Evolutionary conservation across 1,140 invertebrate species (phyloP).

Genomic region (Cydia strobilella): DNA sequence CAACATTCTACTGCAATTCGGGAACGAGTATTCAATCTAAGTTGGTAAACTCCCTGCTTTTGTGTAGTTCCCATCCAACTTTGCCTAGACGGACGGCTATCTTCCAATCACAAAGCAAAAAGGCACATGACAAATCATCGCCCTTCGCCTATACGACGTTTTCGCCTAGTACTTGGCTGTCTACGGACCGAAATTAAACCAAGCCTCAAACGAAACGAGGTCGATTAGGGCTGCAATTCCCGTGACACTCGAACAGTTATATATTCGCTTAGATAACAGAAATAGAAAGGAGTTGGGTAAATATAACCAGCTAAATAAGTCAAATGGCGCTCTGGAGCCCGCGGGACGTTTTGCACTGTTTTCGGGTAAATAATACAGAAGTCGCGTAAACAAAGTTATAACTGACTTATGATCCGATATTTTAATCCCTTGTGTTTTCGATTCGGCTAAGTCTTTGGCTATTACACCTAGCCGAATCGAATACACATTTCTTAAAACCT

Average conservation of each 20-base stretch:
- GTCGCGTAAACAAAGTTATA: neutral
- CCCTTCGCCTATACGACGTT: neutral
- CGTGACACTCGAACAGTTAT: slow-evolving; percentile 27
- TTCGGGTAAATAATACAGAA: neutral
- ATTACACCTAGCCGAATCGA: too few species aligned
- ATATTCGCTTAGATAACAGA: slow-evolving; percentile 24
- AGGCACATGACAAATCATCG: neutral
- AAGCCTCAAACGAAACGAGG: slow-evolving; percentile 30
- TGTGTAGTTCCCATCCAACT: slow-evolving; percentile 31
- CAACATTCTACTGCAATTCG: slow-evolving; percentile 16
- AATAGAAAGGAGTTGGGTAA: slow-evolving; percentile 28
- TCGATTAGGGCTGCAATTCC: slow-evolving; percentile 30
- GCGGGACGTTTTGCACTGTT: neutral
- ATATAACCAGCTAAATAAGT: slow-evolving; percentile 18
- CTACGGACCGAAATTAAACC: slow-evolving; percentile 27
- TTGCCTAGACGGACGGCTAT: slow-evolving; percentile 11
- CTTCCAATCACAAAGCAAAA: neutral
- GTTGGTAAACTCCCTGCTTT: slow-evolving; percentile 24
- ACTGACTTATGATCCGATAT: too few species aligned
- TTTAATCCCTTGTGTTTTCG: too few species aligned
- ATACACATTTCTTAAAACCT: too few species aligned
- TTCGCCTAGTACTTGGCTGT: neutral
- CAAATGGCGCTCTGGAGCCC: slow-evolving; percentile 26
- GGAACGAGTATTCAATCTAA: slow-evolving; percentile 30
- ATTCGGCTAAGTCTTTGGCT: too few species aligned